Base-by-base conservation (phyloP, 1,140 invertebrate species). In the Bombus sylvicola region DNA sequence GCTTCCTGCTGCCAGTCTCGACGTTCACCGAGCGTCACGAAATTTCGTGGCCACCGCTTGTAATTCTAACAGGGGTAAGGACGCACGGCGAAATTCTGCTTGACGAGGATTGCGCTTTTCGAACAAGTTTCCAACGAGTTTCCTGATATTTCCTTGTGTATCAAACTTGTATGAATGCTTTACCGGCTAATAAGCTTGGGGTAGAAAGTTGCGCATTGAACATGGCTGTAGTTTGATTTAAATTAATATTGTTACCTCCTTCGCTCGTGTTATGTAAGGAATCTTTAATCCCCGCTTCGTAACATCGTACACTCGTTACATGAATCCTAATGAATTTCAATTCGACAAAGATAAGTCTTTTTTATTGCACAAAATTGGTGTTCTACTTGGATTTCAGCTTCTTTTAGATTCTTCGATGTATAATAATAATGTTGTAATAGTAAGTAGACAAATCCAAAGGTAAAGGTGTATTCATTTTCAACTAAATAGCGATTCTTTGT, bases 1-100 rank as follows among this genome's bases (percentile, higher is more conserved):
- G 18, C 13, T 47, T 41, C 37, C 37, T 66, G 64, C 79, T 31
- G 15, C 34, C 22, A 39, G 10, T 28, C 37, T 47, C 68, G 22
- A 39, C 79, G 34, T 80, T 69, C 64, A 69, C 15, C 39, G 25
- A 28, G 13, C 41, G 13, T 34, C 41, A 31, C 37, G 47, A 53
- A 81, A 72, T 81, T 81, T 37, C 34, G 68, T 39, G 79, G 68
- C 47, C 28, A 41, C 10, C 28, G 37, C 47, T 39, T 39, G 37
- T 59, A 81, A 73, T 73, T 59, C 37, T 81, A 59, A 72, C 77
- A 6, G 39, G 4, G 22, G 43, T 18, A 57, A 72, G 69, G 39
- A 47, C 53, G 37, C 25, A 3, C 18, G 53, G 2, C 71, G 71
- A 43, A 82, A 82, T 74, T 74, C 13, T 53, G 37, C 62, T 82